Evolutionary conservation across 30 jellyfish, hydroid and myxozoan genomes (phyloP).

Genomic region (Hydractinia symbiolongicarpus): DNA sequence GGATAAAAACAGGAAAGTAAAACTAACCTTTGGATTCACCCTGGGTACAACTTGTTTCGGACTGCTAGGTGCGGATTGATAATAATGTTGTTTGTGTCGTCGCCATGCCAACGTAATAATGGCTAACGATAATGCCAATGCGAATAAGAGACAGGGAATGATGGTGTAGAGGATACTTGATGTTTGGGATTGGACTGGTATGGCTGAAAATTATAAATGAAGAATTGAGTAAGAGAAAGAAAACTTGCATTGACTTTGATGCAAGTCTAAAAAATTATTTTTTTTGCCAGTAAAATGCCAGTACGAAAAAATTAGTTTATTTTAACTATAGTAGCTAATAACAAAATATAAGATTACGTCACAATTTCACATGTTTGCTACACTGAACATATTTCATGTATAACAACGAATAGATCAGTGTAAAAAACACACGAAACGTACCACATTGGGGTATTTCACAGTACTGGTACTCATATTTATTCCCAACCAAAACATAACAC

Average conservation of each 20-base stretch:
- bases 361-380: no score
- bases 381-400: neutral
- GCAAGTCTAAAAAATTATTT: no score
- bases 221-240: neutral
- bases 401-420: neutral
- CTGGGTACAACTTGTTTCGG: conserved; percentile 80
- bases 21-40: conserved; percentile 75
- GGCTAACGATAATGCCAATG: conserved; percentile 75
- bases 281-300: no score
- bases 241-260: no score
- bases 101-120: conserved; percentile 92
- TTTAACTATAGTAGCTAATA: no score
- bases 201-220: conserved; percentile 33
- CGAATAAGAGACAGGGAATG: conserved; percentile 81
- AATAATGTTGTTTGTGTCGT: conserved; percentile 72
- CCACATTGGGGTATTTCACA: conserved; percentile 87
- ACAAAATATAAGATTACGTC: no score
- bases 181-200: conserved; percentile 65
- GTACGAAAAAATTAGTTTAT: no score
- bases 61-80: conserved; percentile 59
- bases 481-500: conserved; percentile 49
- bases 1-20: neutral
- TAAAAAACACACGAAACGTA: conserved; percentile 10
- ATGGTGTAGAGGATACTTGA: conserved; percentile 83
- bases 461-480: conserved; percentile 19